phyloP scores from a whole-genome alignment of 2,888 invertebrate genomes.

The Chrysopilus asiliformis region DNA sequence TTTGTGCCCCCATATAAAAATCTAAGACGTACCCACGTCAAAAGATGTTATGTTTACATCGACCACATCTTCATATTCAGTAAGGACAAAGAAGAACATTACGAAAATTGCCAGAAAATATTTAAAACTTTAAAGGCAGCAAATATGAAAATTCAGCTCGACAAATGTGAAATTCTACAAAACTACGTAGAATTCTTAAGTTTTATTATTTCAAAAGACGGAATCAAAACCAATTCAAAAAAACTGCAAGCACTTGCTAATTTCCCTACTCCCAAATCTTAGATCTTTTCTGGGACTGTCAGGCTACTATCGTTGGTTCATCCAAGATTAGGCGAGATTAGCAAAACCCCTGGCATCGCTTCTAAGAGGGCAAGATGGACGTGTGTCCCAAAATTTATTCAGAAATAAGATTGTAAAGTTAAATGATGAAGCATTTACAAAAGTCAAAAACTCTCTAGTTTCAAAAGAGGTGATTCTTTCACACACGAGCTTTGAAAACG shows the following conservation, averaged over 20 bases:
- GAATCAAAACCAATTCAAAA: too few species aligned
- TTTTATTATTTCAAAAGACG: conserved; percentile 10
- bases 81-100: conserved; percentile 1
- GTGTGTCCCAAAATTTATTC: neutral
- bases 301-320: conserved; percentile 11
- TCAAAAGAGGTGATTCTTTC: neutral
- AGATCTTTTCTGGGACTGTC: conserved; percentile 9
- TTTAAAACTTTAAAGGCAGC: neutral
- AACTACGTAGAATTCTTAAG: conserved; percentile 9
- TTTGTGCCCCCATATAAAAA: too few species aligned
- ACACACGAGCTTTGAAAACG: neutral
- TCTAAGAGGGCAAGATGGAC: conserved; percentile 13
- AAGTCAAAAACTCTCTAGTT: conserved; percentile 3
- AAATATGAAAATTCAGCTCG: conserved; percentile 3
- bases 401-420: neutral
- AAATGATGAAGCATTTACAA: neutral
- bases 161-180: conserved; percentile 4
- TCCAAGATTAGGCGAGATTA: conserved; percentile 8
- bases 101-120: neutral
- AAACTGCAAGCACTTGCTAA: conserved; percentile 10
- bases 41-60: conserved; percentile 7
- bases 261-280: conserved; percentile 8
- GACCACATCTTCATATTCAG: conserved; percentile 1
- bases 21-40: too few species aligned
- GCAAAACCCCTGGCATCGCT: conserved; percentile 8